A percentile compares a stretch with the other conserved stretches of the same genome.
phyloP scores from a whole-genome alignment of 2,888 invertebrate genomes.

The Noctua janthina region DNA sequence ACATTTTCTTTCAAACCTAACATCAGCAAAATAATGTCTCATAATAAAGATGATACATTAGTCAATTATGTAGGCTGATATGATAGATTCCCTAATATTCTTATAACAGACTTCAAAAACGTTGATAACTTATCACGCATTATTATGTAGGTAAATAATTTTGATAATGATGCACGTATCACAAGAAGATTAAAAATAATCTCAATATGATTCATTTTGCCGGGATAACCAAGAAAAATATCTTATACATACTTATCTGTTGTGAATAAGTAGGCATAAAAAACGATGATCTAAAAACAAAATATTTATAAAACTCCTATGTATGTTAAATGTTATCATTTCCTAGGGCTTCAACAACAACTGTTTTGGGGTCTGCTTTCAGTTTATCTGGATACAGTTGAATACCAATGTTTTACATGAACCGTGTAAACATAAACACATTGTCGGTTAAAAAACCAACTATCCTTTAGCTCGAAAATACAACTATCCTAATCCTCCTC shows the following conservation, averaged over 20 bases:
- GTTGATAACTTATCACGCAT: not conserved
- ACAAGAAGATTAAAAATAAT: not conserved
- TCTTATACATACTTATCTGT: not conserved
- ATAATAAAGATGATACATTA: not conserved
- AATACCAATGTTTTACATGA: too few relatives aligned
- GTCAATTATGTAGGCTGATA: not conserved
- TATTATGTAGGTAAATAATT: not conserved
- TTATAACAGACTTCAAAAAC: not conserved
- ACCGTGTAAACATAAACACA: too few relatives aligned
- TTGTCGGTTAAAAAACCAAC: too few relatives aligned
- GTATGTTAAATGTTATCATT: too few relatives aligned
- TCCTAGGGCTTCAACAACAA: not conserved
- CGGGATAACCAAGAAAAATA: not conserved
- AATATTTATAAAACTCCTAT: not conserved
- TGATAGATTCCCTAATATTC: not conserved
- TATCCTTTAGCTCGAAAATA: too few relatives aligned
- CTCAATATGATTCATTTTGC: not conserved
- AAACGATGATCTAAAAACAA: not conserved
- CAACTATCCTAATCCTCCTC: too few relatives aligned
- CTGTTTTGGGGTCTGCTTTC: not conserved
- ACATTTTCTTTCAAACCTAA: not conserved
- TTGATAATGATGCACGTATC: not conserved
- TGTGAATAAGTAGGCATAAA: not conserved
- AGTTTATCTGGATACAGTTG: not conserved
- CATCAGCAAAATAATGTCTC: not conserved